phyloP scores from a whole-genome alignment of 1,140 invertebrate genomes.

The Nasonia vitripennis region DNA sequence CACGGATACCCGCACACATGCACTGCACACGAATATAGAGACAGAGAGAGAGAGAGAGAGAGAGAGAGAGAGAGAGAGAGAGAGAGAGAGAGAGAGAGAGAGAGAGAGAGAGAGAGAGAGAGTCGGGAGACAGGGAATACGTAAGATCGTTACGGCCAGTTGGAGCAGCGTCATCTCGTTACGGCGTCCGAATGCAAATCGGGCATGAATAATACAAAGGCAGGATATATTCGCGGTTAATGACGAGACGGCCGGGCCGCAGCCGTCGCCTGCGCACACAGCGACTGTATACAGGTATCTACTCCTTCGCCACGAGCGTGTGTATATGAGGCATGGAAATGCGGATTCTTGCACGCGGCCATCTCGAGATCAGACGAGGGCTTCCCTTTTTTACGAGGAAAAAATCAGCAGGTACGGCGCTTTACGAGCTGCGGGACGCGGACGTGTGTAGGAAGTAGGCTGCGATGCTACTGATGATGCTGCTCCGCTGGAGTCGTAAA shows the following conservation, averaged over 20 bases:
- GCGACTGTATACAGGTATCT: background rate
- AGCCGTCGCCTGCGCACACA: background rate
- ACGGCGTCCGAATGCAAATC: slow-evolving; percentile 37
- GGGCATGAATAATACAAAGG: slow-evolving; percentile 47
- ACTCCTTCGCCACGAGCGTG: background rate
- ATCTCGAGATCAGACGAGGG: slow-evolving; percentile 4
- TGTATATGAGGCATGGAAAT: slow-evolving; percentile 11
- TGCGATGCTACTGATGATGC: background rate
- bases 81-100: background rate
- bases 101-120: slow-evolving; percentile 7
- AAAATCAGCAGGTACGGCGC: background rate
- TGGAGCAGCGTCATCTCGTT: slow-evolving; percentile 11
- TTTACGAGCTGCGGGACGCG: background rate
- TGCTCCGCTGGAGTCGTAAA: background rate
- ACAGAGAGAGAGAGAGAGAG: background rate
- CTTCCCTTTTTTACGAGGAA: background rate
- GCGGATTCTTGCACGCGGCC: background rate
- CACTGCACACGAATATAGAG: no score
- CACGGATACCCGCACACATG: background rate
- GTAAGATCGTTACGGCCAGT: slow-evolving; percentile 28
- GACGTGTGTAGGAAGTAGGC: background rate
- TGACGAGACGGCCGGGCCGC: slow-evolving; percentile 7
- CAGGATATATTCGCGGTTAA: slow-evolving; percentile 33
- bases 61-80: background rate
- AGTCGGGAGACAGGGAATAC: slow-evolving; percentile 11